A percentile compares a stretch with the other conserved stretches of the same genome.
Conservation (phyloP, 2,113 vertebrate species). For the Eira barbara region DNA sequence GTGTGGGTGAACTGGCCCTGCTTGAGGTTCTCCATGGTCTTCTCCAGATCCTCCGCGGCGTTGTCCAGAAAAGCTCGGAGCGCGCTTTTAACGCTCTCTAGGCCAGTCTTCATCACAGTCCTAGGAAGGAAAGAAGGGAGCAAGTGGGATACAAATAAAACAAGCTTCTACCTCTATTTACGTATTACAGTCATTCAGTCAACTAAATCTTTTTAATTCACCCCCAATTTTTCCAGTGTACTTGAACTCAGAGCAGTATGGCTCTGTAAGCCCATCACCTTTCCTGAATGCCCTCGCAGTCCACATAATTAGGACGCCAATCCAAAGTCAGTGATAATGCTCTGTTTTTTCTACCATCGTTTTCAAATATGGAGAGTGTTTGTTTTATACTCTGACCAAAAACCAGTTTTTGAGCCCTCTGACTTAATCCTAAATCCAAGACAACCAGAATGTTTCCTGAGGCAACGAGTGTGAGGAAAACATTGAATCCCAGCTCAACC, state of each 20-base stretch:
- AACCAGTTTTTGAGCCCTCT: background rate
- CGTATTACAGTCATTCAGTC: no score
- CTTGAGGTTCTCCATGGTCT: conserved; percentile 95
- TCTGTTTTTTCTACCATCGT: background rate
- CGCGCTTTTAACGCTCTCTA: conserved; percentile 93
- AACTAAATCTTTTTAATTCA: background rate
- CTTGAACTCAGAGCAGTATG: background rate
- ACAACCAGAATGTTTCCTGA: background rate
- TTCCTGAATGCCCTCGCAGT: background rate
- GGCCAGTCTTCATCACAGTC: conserved; percentile 97
- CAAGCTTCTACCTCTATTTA: accelerated
- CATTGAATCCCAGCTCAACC: background rate
- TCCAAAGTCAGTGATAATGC: background rate
- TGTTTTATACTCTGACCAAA: background rate
- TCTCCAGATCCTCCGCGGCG: conserved; percentile 94
- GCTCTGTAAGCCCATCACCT: background rate
- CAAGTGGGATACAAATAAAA: background rate
- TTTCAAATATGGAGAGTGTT: background rate
- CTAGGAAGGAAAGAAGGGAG: conserved; percentile 71
- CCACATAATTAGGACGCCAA: background rate
- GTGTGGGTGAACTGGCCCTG: conserved; percentile 96
- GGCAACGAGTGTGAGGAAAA: background rate
- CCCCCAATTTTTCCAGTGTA: background rate
- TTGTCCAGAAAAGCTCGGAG: conserved; percentile 91
- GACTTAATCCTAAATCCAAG: background rate